Evolutionary conservation across 2,888 invertebrate species (phyloP).

Genomic region (Teinopalpus imperialis): DNA sequence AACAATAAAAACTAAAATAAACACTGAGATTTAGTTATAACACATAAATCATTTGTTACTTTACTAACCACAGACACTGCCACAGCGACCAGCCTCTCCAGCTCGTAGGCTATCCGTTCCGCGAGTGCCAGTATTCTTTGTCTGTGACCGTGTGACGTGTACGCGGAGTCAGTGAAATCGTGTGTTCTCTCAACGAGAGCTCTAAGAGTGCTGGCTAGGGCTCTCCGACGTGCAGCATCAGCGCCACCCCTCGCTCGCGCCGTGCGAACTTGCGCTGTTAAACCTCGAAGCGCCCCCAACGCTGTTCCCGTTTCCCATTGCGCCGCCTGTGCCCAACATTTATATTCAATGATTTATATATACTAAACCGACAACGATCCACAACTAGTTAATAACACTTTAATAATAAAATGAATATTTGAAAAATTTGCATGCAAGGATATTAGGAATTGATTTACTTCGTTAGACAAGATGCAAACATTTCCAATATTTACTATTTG

Average conservation of each 20-base stretch:
- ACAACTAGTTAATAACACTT: conserved; percentile 9
- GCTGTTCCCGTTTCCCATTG: conserved; percentile 86
- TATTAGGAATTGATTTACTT: background rate
- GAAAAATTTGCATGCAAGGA: conserved; percentile 23
- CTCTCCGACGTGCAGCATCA: conserved; percentile 85
- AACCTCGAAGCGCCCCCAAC: conserved; percentile 90
- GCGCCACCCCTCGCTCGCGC: conserved; percentile 88
- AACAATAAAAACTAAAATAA: too few species aligned
- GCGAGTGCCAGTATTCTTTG: conserved; percentile 95
- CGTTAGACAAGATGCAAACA: conserved; percentile 10
- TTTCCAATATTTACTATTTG: conserved; percentile 13
- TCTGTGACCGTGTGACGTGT: conserved; percentile 97
- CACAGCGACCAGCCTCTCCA: conserved; percentile 93
- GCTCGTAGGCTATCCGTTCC: conserved; percentile 94
- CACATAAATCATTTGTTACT: too few species aligned
- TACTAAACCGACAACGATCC: background rate
- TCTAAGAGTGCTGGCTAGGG: conserved; percentile 93
- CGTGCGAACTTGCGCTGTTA: conserved; percentile 93
- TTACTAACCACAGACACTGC: conserved; percentile 89
- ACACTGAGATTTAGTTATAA: too few species aligned
- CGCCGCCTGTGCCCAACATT: conserved; percentile 54
- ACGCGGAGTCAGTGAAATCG: conserved; percentile 99
- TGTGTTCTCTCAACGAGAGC: conserved; percentile 96
- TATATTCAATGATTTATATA: conserved; percentile 7
- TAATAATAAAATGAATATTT: conserved; percentile 15